Conservation (phyloP, 2,797 vertebrate species). For the Sebastes oblongus region DNA sequence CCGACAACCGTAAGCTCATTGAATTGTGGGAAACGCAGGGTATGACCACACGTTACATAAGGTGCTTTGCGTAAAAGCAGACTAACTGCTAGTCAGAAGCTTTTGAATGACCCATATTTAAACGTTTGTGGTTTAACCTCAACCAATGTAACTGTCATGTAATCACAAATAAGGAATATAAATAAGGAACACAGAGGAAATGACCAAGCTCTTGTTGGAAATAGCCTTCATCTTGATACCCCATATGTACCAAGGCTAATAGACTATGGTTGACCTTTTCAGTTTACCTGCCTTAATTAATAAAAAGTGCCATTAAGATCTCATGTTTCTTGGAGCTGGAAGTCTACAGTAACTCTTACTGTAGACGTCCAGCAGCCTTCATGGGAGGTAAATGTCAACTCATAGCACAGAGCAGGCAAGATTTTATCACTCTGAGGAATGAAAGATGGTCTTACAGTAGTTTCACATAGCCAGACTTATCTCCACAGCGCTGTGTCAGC, state of each 20-base stretch:
- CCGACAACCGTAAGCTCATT: not conserved
- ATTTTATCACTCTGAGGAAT: conserved; percentile 1
- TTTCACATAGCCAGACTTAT: fast-evolving
- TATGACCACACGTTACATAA: conserved; percentile 41
- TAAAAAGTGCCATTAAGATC: not conserved
- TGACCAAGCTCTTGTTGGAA: not conserved
- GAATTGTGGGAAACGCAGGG: conserved; percentile 44
- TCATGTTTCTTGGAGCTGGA: not conserved
- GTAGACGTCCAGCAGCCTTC: not conserved
- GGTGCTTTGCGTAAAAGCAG: conserved; percentile 15
- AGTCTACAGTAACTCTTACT: not conserved
- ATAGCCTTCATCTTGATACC: not conserved
- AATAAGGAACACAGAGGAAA: not conserved
- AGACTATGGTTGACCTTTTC: not conserved
- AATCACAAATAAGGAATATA: not conserved
- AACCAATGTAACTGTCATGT: conserved; percentile 1
- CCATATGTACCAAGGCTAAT: not conserved
- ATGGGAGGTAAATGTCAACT: not conserved
- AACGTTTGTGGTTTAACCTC: conserved; percentile 29
- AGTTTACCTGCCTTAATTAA: not conserved
- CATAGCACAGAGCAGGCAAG: not conserved
- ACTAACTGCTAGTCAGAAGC: conserved; percentile 1
- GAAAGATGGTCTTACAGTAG: not conserved
- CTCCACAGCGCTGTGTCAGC: too few relatives aligned
- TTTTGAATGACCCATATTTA: conserved; percentile 8